Conservation (phyloP, 2,797 vertebrate genomes). For the Pampus argenteus region DNA sequence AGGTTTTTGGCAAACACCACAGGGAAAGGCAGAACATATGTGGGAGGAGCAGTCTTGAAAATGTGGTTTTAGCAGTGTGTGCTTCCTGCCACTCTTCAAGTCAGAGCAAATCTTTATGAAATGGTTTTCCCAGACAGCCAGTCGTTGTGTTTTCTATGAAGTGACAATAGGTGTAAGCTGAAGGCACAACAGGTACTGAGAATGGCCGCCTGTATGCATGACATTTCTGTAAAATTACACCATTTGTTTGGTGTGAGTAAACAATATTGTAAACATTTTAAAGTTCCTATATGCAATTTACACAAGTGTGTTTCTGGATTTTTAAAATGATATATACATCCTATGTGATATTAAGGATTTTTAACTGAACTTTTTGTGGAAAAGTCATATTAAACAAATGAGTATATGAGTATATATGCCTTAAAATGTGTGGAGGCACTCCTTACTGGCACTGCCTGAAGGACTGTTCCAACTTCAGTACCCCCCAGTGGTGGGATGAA, state of each 20-base stretch:
- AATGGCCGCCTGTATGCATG: constrained; percentile 5
- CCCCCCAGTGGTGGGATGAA: not conserved
- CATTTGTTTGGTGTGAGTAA: constrained; percentile 38
- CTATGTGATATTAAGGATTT: too few species aligned
- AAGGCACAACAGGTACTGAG: constrained; percentile 15
- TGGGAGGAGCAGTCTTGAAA: constrained; percentile 23
- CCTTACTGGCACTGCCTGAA: too few species aligned
- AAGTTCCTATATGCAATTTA: constrained; percentile 30
- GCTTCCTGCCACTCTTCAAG: constrained; percentile 27
- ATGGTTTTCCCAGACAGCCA: constrained; percentile 25
- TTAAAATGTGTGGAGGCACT: too few species aligned
- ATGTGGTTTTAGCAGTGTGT: constrained; percentile 23
- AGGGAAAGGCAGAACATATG: constrained; percentile 29
- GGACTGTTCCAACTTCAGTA: not conserved
- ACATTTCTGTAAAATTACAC: constrained; percentile 22
- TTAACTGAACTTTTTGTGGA: too few species aligned
- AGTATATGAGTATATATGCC: too few species aligned
- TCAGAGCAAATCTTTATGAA: constrained; percentile 19
- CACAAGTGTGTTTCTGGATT: too few species aligned
- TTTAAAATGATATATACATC: too few species aligned
- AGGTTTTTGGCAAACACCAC: constrained; percentile 28
- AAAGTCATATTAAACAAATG: too few species aligned
- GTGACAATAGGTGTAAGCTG: constrained; percentile 43
- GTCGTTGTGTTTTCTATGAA: constrained; percentile 24
- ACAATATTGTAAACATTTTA: constrained; percentile 40